phyloP scores from a whole-genome alignment of 2,888 invertebrate genomes.

The Stenodema calcarata region DNA sequence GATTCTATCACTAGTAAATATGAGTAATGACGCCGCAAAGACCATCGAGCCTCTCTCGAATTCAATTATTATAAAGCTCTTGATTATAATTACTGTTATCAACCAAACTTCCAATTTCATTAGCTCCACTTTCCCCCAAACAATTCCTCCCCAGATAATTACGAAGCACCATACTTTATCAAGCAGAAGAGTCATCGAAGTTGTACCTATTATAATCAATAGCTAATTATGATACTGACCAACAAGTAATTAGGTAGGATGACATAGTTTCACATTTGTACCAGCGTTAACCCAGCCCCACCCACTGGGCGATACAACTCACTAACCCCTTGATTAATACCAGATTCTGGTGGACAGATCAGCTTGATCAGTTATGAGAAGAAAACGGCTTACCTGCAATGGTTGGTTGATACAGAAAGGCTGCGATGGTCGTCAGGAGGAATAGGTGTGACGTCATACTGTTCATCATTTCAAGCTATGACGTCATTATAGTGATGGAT shows the following conservation, averaged over 20 bases:
- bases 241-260: too few species aligned
- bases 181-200: too few species aligned
- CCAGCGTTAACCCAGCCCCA: too few species aligned
- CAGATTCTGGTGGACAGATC: too few species aligned
- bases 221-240: too few species aligned
- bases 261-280: too few species aligned
- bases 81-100: neutral
- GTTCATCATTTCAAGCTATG: conserved; percentile 6
- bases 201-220: too few species aligned
- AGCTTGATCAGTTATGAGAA: too few species aligned
- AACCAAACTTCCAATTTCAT: conserved; percentile 10
- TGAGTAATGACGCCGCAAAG: conserved; percentile 23
- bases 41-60: neutral
- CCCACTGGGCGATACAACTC: too few species aligned
- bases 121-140: neutral
- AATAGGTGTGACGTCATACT: conserved; percentile 32
- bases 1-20: conserved; percentile 31
- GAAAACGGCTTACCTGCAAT: conserved; percentile 7
- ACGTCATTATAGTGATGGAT: conserved; percentile 30
- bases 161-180: neutral
- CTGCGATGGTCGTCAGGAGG: conserved; percentile 23
- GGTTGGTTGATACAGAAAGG: neutral
- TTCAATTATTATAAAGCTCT: neutral
- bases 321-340: too few species aligned
- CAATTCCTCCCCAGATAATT: neutral